These are phyloP conservation scores for Apogon talboti DNA, from an alignment of 2,797 vertebrate genomes.

Conservation along the genomic window DNA sequence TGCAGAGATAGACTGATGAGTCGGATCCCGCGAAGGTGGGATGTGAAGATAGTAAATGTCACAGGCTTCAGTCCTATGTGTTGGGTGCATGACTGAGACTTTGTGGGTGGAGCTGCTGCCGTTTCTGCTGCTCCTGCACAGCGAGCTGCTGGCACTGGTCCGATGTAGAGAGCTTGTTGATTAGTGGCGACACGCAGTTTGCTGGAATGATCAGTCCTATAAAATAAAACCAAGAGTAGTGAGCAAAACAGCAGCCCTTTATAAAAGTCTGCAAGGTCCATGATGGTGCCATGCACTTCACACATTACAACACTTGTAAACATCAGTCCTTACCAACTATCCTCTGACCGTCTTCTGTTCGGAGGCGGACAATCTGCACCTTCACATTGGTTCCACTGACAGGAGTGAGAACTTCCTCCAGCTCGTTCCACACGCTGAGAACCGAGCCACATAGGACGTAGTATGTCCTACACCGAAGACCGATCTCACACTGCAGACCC, in stretches of 20 bases:
- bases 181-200: constrained; percentile 93
- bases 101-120: constrained; percentile 98
- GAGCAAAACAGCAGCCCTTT: background rate
- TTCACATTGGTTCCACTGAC: constrained; percentile 97
- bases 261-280: background rate
- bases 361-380: constrained; percentile 96
- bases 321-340: constrained; percentile 87
- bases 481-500: constrained; percentile 94
- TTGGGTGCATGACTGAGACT: constrained; percentile 91
- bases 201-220: constrained; percentile 98
- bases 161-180: constrained; percentile 95
- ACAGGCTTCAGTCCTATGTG: too few relatives aligned
- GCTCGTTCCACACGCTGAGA: constrained; percentile 98
- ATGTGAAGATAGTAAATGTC: constrained; percentile 23
- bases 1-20: constrained; percentile 46
- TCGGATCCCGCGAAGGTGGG: constrained; percentile 38
- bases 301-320: background rate
- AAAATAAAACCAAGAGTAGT: background rate
- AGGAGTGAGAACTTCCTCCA: constrained; percentile 94
- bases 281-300: background rate
- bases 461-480: constrained; percentile 94
- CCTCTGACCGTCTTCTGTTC: constrained; percentile 96
- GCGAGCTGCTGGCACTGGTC: constrained; percentile 98
- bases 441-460: constrained; percentile 97
- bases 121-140: constrained; percentile 96